Conservation (phyloP, 1,140 invertebrate genomes). For the Philaenus spumarius region DNA sequence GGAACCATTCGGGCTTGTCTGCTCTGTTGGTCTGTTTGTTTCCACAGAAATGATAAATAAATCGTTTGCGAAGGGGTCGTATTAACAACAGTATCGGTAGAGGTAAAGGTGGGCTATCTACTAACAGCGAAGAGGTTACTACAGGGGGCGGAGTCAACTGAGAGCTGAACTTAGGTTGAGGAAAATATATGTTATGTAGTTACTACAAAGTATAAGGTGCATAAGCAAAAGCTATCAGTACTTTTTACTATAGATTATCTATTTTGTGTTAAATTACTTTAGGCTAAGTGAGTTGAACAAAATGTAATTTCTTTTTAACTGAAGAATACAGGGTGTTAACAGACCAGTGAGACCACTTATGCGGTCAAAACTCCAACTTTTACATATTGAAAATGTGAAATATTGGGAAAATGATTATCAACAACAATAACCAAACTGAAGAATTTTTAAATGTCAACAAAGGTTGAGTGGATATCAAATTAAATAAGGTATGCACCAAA, state of each 20-base stretch:
- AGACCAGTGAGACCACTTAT: no score
- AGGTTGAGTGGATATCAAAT: no score
- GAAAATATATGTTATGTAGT: background rate
- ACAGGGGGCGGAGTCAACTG: conserved; percentile 36
- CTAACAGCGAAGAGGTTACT: conserved; percentile 48
- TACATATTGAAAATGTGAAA: no score
- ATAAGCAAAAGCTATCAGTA: background rate
- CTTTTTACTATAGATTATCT: background rate
- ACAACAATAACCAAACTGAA: no score
- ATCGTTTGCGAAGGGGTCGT: conserved; percentile 64
- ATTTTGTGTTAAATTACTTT: background rate
- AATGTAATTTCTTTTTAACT: no score
- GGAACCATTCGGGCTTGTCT: conserved; percentile 89
- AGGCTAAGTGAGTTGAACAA: background rate
- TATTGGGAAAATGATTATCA: no score
- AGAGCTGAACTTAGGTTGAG: conserved; percentile 34
- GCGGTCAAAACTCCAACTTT: no score
- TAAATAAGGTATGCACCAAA: no score
- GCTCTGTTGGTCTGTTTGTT: conserved; percentile 76
- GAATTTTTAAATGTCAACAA: no score
- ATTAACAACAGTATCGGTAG: conserved; percentile 59
- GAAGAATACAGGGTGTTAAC: no score
- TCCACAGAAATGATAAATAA: conserved; percentile 85
- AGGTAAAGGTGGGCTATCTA: conserved; percentile 50
- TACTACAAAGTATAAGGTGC: conserved; percentile 3